Evolutionary conservation across 2,113 vertebrate genomes (phyloP).

Genomic region (Rhipidura dahli): DNA sequence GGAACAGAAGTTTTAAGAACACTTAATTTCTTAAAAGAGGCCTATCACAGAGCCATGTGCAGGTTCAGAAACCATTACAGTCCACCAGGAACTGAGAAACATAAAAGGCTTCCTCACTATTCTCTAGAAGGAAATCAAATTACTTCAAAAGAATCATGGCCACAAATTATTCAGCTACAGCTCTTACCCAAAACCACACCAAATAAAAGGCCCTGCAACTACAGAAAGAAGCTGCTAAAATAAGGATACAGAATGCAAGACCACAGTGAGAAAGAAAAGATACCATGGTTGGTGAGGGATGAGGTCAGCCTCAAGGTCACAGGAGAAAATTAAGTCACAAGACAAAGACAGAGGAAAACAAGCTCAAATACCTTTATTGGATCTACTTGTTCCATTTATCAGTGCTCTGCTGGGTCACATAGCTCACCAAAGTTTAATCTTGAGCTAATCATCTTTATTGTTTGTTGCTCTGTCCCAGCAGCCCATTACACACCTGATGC

Average conservation of each 20-base stretch:
- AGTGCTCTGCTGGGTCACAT: neutral
- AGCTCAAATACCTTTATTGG: neutral
- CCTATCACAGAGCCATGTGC: neutral
- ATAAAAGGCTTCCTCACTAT: neutral
- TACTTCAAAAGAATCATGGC: neutral
- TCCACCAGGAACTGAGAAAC: neutral
- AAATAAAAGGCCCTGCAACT: neutral
- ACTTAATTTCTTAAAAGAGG: neutral
- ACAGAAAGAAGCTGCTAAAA: neutral
- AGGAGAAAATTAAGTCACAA: neutral
- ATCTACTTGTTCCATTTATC: neutral
- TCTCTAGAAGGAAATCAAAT: neutral
- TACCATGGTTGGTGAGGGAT: neutral
- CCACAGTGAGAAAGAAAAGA: neutral
- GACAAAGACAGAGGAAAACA: neutral
- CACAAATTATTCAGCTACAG: neutral
- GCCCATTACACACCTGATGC: neutral
- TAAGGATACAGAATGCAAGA: neutral
- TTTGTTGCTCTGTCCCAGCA: neutral
- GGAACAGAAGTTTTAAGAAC: neutral
- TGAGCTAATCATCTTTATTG: neutral
- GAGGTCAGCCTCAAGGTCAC: neutral
- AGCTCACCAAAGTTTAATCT: neutral
- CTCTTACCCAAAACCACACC: neutral
- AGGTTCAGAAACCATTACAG: neutral